Conservation (phyloP, 1,140 invertebrate species). For the Pseudomyrmex dendroicus region DNA sequence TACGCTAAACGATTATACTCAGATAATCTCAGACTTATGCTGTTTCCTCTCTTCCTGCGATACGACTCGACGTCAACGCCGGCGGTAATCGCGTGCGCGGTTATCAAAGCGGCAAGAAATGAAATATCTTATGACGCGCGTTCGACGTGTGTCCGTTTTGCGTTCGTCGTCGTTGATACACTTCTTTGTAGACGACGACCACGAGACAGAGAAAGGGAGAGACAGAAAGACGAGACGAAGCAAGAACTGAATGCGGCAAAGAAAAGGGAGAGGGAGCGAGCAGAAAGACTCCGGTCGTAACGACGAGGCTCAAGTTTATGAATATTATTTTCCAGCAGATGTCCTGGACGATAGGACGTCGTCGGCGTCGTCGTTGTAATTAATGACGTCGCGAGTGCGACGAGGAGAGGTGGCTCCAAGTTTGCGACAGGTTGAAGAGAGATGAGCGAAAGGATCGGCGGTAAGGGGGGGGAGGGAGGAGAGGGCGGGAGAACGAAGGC, state of each 20-base stretch:
- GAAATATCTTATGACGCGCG: slow-evolving; percentile 24
- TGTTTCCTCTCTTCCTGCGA: background rate
- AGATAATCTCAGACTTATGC: slow-evolving; percentile 39
- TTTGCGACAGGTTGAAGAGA: slow-evolving; percentile 53
- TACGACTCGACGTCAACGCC: slow-evolving; percentile 33
- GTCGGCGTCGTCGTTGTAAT: slow-evolving; percentile 79
- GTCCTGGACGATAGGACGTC: slow-evolving; percentile 84
- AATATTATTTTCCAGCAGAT: slow-evolving; percentile 86
- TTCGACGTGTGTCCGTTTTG: slow-evolving; percentile 19
- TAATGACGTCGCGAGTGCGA: slow-evolving; percentile 80
- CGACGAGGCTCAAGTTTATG: slow-evolving; percentile 81
- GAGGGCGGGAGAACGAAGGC: slow-evolving; percentile 56
- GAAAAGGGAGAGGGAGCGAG: slow-evolving; percentile 21
- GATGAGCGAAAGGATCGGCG: slow-evolving; percentile 23
- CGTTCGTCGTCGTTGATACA: background rate
- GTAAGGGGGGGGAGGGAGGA: slow-evolving; percentile 2
- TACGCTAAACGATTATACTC: slow-evolving; percentile 13
- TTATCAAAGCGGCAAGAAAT: slow-evolving; percentile 47
- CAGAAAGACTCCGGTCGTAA: slow-evolving; percentile 65
- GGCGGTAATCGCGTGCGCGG: slow-evolving; percentile 29
- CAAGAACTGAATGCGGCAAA: slow-evolving; percentile 30
- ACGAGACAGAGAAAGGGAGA: background rate
- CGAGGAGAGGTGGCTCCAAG: slow-evolving; percentile 16
- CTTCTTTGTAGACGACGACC: slow-evolving; percentile 42
- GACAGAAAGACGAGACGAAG: background rate